Evolutionary conservation across 53 echinoderm and acorn worm species (phyloP).

Genomic region (Holothuria leucospilota): DNA sequence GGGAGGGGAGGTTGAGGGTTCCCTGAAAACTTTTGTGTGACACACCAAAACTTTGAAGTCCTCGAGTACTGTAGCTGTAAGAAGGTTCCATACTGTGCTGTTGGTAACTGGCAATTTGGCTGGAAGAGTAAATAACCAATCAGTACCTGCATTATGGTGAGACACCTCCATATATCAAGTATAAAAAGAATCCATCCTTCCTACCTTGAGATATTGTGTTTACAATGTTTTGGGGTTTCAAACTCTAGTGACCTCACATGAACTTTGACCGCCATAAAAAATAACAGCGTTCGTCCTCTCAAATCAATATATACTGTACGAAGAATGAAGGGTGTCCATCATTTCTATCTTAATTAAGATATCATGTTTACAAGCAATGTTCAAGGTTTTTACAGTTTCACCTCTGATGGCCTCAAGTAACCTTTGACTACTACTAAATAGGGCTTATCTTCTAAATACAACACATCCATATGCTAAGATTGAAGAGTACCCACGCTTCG

Average conservation of each 20-base stretch:
- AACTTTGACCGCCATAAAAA: neutral
- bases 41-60: too few relatives aligned
- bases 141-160: too few relatives aligned
- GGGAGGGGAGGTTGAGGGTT: too few relatives aligned
- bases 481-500: neutral
- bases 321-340: neutral
- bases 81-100: too few relatives aligned
- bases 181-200: too few relatives aligned
- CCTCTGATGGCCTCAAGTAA: neutral
- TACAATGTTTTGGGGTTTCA: neutral
- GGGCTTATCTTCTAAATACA: neutral
- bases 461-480: neutral
- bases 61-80: too few relatives aligned
- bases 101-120: too few relatives aligned
- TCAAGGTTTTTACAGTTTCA: neutral
- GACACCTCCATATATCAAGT: too few relatives aligned
- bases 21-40: too few relatives aligned
- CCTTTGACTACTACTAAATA: slow-evolving; percentile 8
- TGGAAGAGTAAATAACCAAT: too few relatives aligned
- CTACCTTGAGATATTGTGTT: too few relatives aligned
- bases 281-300: neutral
- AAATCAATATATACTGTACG: too few relatives aligned
- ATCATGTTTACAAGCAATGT: neutral
- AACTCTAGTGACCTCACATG: neutral
- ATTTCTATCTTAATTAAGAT: neutral